Conservation (phyloP, 2,113 vertebrate species). For the Antechinus flavipes region DNA sequence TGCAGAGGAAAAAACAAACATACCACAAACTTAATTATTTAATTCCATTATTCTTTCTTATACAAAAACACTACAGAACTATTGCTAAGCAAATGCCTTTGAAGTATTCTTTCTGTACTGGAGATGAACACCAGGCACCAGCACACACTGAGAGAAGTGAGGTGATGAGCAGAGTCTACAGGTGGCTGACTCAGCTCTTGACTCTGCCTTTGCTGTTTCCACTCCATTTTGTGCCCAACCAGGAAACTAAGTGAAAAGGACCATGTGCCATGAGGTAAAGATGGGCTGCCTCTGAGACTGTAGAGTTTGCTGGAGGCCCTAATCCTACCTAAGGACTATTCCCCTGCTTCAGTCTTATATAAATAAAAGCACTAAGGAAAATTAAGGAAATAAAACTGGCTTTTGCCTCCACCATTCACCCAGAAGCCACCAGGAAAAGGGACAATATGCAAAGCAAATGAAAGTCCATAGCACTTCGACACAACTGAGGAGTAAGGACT, state of each 20-base stretch:
- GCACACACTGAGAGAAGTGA: too few relatives aligned
- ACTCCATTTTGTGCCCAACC: neutral
- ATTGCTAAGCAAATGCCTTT: neutral
- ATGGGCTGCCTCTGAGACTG: neutral
- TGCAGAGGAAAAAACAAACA: constrained; percentile 73
- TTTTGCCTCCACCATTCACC: neutral
- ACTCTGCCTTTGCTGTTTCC: neutral
- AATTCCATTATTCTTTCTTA: neutral
- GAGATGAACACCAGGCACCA: neutral
- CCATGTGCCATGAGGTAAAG: neutral
- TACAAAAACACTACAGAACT: neutral
- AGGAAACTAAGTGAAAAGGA: neutral
- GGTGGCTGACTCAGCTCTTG: neutral
- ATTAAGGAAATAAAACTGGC: neutral
- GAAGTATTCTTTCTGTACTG: neutral
- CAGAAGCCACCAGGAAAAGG: neutral
- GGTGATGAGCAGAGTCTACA: neutral
- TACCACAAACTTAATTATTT: neutral
- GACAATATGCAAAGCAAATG: neutral
- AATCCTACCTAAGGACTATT: neutral
- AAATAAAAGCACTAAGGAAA: neutral
- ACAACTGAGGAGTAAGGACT: neutral
- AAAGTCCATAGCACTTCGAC: neutral
- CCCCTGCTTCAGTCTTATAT: neutral
- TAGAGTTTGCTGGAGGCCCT: neutral